Base-by-base conservation (phyloP, 35 echinoderm and acorn worm species). In the Apostichopus parvimensis region DNA sequence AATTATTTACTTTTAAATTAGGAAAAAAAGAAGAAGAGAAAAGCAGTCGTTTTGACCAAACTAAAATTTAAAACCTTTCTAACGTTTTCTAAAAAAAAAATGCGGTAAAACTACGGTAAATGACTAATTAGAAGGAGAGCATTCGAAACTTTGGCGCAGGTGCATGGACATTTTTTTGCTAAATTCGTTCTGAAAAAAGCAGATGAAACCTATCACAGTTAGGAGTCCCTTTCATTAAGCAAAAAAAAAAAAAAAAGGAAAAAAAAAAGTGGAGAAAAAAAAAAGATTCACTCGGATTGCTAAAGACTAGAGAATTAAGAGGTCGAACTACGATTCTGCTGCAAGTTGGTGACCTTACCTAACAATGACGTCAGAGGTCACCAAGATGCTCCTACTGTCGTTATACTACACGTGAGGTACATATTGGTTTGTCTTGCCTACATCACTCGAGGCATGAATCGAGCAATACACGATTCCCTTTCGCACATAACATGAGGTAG, bases 351-450 rank as follows among this genome's bases (percentile, higher is more conserved):
- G 86, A 82, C 79, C 86, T 88, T 64, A 73, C 62, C 57, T 72
- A 68, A 88, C 53, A 17, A 54, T 34, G 57, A 88, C 86, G 64
- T 88, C 62, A 21, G 60, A 53, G 86, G 61, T 66, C 86, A 88
- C 86, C 86, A 54, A 73, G 15, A 45, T 72, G 86, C 86, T 88
- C 86, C 86, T 88, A 88, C 86, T 23, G 61, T 66, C 25, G 60
- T 60, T 88, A 88, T 88, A 88, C 86, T 88, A 88, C 86, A 88
- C 86, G 62, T 88, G 86, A 88, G 86, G 86, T 88, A 88, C 86
- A 65, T 88, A 68, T 88, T 73, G 86, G 86, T 88, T 88, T 54
- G 86, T 88, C 86, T 88, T 88, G 86, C 86, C 86, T 72, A 72
- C 86, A 72, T 17, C 18, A 66, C 22, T 58, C 81, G 81, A 84